A percentile compares a stretch with the other conserved stretches of the same genome.
Conservation (phyloP, 2,113 vertebrate genomes). For the Sturnus vulgaris region DNA sequence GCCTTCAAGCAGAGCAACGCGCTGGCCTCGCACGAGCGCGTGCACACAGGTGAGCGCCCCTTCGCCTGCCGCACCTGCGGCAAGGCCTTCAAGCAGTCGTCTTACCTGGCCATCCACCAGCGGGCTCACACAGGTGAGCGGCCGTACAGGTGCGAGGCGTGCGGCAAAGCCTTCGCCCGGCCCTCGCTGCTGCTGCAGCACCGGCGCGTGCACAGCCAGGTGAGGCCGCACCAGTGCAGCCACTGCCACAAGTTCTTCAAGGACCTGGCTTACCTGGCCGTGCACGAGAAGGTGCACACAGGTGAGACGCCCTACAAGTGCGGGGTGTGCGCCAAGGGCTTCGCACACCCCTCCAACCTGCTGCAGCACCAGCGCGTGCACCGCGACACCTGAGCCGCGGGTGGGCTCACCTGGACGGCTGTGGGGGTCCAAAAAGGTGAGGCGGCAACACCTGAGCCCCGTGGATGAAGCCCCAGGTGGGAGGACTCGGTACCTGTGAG, state of each 20-base stretch:
- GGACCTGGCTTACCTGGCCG: conserved; percentile 40
- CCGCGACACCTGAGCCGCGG: background rate
- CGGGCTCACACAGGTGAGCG: conserved; percentile 1
- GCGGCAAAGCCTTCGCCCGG: conserved; percentile 36
- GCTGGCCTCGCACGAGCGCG: conserved; percentile 24
- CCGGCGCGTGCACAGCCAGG: conserved; percentile 13
- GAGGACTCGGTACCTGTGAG: background rate
- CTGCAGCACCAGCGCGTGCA: conserved; percentile 46
- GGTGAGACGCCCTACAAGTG: conserved; percentile 50
- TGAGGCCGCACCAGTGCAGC: conserved; percentile 21
- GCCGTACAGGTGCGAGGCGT: background rate
- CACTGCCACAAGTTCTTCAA: conserved; percentile 64
- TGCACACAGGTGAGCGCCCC: conserved; percentile 28
- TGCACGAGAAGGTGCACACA: conserved; percentile 60
- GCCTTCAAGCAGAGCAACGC: conserved; percentile 63
- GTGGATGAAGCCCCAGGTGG: background rate
- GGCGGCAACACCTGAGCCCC: background rate
- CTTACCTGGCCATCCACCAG: conserved; percentile 54
- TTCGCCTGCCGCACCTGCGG: conserved; percentile 48
- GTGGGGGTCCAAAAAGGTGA: fast-evolving
- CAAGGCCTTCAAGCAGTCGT: conserved; percentile 61
- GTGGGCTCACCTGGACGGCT: background rate
- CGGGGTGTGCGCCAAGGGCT: conserved; percentile 20
- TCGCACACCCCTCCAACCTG: conserved; percentile 53
- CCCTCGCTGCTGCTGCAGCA: conserved; percentile 57